A percentile compares a stretch with the other conserved stretches of the same genome.
Conservation (phyloP, 2,113 vertebrate genomes). For the Halichoeres trimaculatus region DNA sequence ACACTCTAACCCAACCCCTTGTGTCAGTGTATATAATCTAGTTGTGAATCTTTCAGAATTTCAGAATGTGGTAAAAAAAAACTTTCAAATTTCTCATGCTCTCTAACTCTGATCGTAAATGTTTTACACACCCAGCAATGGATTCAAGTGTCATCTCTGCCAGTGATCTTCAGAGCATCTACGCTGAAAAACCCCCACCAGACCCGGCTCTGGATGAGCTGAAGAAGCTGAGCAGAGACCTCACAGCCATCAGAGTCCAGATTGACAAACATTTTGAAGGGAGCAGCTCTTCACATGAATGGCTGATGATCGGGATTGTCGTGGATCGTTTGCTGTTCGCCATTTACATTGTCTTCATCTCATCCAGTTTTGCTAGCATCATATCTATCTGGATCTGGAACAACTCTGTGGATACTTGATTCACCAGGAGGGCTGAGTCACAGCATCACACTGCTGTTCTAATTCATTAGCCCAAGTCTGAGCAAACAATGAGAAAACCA, state of each 20-base stretch:
- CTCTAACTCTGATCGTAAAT: neutral
- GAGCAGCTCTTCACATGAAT: slow-evolving; percentile 53
- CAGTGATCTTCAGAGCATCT: neutral
- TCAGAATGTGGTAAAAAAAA: too few species aligned
- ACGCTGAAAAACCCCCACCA: neutral
- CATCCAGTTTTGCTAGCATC: slow-evolving; percentile 69
- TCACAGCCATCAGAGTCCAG: slow-evolving; percentile 62
- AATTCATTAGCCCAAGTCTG: neutral
- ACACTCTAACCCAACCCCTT: too few species aligned
- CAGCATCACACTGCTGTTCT: neutral
- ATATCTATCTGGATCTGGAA: slow-evolving; percentile 59
- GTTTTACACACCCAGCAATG: neutral
- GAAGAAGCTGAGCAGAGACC: slow-evolving; percentile 60
- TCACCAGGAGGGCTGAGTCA: neutral
- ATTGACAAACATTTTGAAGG: slow-evolving; percentile 58
- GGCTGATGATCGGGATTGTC: slow-evolving; percentile 68
- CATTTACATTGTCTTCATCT: slow-evolving; percentile 73
- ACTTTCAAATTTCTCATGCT: too few species aligned
- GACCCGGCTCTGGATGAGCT: slow-evolving; percentile 49
- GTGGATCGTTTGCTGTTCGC: slow-evolving; percentile 75
- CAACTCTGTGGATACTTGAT: neutral
- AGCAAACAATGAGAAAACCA: neutral
- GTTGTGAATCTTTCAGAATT: too few species aligned
- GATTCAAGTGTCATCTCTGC: neutral
- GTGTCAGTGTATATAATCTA: too few species aligned